Evolutionary conservation across 92 coral and sea anemone species (phyloP), one percentile per base, ranked within the genome.

Genomic region (Chrysogorgia sp.): DNA sequence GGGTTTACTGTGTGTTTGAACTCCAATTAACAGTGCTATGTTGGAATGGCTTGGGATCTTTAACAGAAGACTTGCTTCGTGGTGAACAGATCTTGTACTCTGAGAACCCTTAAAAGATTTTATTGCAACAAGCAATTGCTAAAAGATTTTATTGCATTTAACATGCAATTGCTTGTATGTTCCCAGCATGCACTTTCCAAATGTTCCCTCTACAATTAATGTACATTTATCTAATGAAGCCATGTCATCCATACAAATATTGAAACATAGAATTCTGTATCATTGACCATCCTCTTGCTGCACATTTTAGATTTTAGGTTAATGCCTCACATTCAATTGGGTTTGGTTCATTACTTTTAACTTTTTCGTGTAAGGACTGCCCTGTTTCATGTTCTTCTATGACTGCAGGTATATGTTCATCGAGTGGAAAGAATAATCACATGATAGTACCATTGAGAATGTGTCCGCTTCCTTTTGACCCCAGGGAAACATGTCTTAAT

Each of bases 181-280:
- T 58, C 86, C 86, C n/a, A 83, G 71, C 58, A 86, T 12, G 28
- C 90, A 86, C 31, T 34, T 66, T 19, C 90, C 90, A 86, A 86
- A 86, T 0, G 90, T 81, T 5, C 90, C 90, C 33, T 86, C 90
- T 15, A 86, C 86, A 58, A 81, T 81, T n/a, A 86, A 32, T 10
- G 2, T 3, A 2, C 86, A 67, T 40, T 75, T 2, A 10, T 57
- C 32, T 10, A 86, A 15, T 32, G 72, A 76, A 12, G 83, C 35
- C 58, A 86, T 37, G 19, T 77, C 74, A 10, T 61, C 80, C 45
- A 64, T 57, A 43, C 83, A 65, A n/a, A 86, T 25, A 67, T 81
- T 86, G 22, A 86, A 58, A 10, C 78, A 62, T 0, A 83, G 83
- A 30, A 86, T 81, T 30, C 10, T 22, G 61, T 68, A 71, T 32